A percentile compares a stretch with the other conserved stretches of the same genome.
Conservation (phyloP, 2,113 vertebrate species). For the Eurypyga helias region DNA sequence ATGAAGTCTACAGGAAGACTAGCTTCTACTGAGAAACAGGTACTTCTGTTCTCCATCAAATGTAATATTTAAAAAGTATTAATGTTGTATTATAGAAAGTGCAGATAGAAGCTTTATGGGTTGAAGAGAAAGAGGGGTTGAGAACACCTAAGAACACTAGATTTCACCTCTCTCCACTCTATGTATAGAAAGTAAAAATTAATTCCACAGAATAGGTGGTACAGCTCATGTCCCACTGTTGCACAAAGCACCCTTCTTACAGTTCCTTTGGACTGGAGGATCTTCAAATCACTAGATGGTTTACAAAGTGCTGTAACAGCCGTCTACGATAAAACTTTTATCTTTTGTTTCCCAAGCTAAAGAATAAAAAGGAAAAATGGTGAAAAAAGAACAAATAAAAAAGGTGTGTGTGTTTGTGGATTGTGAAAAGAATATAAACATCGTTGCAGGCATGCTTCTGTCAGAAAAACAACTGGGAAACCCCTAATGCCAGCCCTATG, state of each 20-base stretch:
- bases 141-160: background rate
- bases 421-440: background rate
- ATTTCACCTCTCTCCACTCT: background rate
- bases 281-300: background rate
- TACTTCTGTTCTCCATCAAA: background rate
- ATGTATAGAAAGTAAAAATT: background rate
- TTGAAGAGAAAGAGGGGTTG: fast-evolving
- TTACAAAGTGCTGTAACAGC: background rate
- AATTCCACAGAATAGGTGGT: background rate
- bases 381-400: background rate
- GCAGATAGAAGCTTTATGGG: background rate
- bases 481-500: background rate
- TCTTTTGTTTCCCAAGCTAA: background rate
- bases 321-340: background rate
- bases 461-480: background rate
- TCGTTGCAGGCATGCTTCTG: background rate
- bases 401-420: background rate
- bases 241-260: fast-evolving
- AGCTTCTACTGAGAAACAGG: background rate
- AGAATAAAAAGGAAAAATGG: background rate
- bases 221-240: background rate
- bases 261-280: background rate
- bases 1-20: background rate
- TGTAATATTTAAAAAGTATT: background rate
- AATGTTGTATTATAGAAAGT: background rate